Evolutionary conservation across 2,113 vertebrate genomes (phyloP), one percentile per base, ranked within the genome.

Genomic region (Panthera uncia): DNA sequence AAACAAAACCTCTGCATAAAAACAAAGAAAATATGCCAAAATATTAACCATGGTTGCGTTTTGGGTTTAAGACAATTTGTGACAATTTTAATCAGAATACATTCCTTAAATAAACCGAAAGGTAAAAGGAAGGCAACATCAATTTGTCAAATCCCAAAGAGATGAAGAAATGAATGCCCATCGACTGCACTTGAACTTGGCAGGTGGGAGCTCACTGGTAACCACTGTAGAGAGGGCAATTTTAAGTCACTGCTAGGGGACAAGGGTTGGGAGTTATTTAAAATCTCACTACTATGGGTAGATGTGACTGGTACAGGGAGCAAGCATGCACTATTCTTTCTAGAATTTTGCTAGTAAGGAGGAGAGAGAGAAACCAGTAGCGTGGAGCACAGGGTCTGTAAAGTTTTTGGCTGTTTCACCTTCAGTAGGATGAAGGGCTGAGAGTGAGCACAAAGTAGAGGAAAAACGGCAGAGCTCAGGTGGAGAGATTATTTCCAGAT

Each of bases 71-170:
- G 13, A 66, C 31, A 69, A 69, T 84, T 84, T 80, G 33, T 61
- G 45, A 84, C 69, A 82, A 57, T 27, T 79, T 89, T 23, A 84
- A 66, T 73, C 21, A 88, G 29, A 89, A 91, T 38, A 50, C 4
- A 55, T 55, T 71, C 45, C 41, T 95, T 87, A 65, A 96, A 41
- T 52, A 52, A 88, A 3, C 2, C 13, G 48, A 81, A 66, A 38
- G 48, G n/a, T 66, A 79, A 96, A 81, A 74, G n/a, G 10, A 45
- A 48, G 18, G 33, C 33, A 82, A 14, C 55, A 66, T n/a, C 36
- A 16, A 7, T 50, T 41, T 96, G 45, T 89, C 83, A 96, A 76
- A 91, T 76, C 29, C 29, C 65, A 57, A 84, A 80, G 16, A 76
- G 10, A 50, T 48, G 65, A 83, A 88, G 66, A 94, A 41, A 69